Conservation (phyloP, 2,113 vertebrate genomes). For the Apeltes quadracus region DNA sequence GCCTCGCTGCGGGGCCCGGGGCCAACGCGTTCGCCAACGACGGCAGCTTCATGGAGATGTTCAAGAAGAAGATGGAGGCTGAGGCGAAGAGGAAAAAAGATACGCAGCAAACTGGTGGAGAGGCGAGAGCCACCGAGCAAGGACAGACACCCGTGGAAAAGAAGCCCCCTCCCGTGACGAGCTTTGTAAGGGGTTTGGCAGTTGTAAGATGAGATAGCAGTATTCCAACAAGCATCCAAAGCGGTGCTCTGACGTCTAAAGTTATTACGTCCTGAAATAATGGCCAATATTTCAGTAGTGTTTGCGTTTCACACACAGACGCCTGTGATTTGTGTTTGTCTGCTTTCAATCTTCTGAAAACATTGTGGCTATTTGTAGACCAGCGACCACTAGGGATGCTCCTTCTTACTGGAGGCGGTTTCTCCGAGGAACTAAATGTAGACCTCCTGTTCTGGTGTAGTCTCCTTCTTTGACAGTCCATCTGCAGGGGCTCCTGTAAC, state of each 20-base stretch:
- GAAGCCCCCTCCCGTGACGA: conserved; percentile 80
- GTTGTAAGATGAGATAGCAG: conserved; percentile 73
- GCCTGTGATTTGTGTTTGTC: background rate
- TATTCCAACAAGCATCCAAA: conserved; percentile 20
- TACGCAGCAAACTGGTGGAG: conserved; percentile 57
- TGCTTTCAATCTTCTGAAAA: background rate
- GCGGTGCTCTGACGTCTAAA: background rate
- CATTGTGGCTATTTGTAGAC: conserved; percentile 5
- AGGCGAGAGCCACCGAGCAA: conserved; percentile 56
- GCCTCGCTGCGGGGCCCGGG: conserved; percentile 48
- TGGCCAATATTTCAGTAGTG: conserved; percentile 7
- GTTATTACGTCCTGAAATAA: conserved; percentile 10
- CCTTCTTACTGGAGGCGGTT: conserved; percentile 44
- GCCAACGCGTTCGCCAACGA: conserved; percentile 93
- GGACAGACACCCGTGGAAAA: conserved; percentile 76
- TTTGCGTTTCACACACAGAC: conserved; percentile 1
- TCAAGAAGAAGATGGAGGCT: conserved; percentile 90
- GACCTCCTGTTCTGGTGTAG: conserved; percentile 83
- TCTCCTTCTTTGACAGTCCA: conserved; percentile 84
- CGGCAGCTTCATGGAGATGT: conserved; percentile 96
- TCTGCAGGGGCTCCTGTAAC: conserved; percentile 87
- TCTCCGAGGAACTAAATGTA: conserved; percentile 71
- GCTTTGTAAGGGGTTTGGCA: conserved; percentile 85
- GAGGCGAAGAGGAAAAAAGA: conserved; percentile 74
- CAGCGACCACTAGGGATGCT: conserved; percentile 50